Base-by-base conservation (phyloP, 2,797 vertebrate species). In the Glyptemys insculpta region DNA sequence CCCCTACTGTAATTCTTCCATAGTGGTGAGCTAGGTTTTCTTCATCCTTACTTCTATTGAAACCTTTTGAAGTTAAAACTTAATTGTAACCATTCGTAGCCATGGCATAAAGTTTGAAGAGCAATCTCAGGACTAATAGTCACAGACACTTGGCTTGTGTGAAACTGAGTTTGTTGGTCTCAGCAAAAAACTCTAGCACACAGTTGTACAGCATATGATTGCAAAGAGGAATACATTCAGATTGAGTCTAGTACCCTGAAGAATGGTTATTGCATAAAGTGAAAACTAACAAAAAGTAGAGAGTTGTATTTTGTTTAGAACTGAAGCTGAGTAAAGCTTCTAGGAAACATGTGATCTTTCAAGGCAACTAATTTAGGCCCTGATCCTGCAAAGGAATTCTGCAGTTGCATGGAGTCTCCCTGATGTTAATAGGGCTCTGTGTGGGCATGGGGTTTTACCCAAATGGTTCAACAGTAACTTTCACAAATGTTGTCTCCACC, bases 391-490 rank as follows among this genome's bases (percentile, higher is more conserved):
- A 47, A 49, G 62, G 34, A 91, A 53, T 85, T 76, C 6, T 72
- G 34, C n/a, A 72, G 65, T 5, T 37, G 34, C 19, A 47, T 31
- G 34, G 12, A 76, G 23, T 12, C 8, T 86, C 88, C 85, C 76
- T 81, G n/a, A 41, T n/a, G 83, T 89, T 44, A 68, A 27, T 44
- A 44, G 8, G 31, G 81, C 94, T 85, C 59, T 83, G 21, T 23
- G 44, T 41, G 85, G 19, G 53, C 41, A 23, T 85, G 59, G 79
- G 84, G 68, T 10, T 18, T 76, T 83, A 53, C 8, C 27, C 56
- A 44, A 0, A 0, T 3, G 10, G 31, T 50, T 86, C 81, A 25
- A n/a, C 52, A 68, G 65, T n/a, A 94, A 56, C 37, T 47, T 54
- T 23, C 53, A 54, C 53, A 54, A 23, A 54, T 54, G 53, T 21